Percentiles rank a stretch among this genome's conserved stretches.
Conservation (phyloP, 1,140 invertebrate species). For the Theocolax elegans region DNA sequence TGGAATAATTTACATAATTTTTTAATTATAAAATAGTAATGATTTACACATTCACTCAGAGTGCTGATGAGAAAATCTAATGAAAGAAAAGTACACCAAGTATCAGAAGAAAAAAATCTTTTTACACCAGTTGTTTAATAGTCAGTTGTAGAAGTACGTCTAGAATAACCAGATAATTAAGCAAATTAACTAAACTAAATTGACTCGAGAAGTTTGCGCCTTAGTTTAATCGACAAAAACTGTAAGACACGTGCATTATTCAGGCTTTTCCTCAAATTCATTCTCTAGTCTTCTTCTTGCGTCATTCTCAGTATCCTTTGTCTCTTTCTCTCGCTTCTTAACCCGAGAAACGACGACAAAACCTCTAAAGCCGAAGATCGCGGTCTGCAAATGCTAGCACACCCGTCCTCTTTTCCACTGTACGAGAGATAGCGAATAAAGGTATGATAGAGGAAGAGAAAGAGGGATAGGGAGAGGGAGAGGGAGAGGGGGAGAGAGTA, state of each 20-base stretch:
- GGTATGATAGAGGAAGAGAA: not conserved
- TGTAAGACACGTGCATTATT: constrained; percentile 1
- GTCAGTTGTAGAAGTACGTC: no score
- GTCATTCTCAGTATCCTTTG: not conserved
- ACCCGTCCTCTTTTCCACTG: not conserved
- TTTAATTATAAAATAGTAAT: no score
- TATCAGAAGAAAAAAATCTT: no score
- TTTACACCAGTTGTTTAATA: no score
- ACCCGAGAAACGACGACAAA: not conserved
- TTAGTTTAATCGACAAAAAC: no score
- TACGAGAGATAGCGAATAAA: not conserved
- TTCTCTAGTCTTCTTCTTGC: not conserved
- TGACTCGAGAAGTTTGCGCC: not conserved
- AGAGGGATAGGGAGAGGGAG: constrained; percentile 29
- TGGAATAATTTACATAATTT: no score
- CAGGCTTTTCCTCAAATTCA: constrained; percentile 9
- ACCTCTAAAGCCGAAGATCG: constrained; percentile 19
- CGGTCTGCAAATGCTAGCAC: constrained; percentile 19
- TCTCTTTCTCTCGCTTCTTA: not conserved
- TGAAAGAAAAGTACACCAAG: no score
- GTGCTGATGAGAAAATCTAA: no score
- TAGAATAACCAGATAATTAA: no score
- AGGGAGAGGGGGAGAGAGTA: constrained; percentile 40
- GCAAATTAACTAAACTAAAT: no score
- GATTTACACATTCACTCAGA: no score